These are phyloP conservation scores for Luperina testacea DNA, from an alignment of 2,888 invertebrate species.

Conservation along the genomic window DNA sequence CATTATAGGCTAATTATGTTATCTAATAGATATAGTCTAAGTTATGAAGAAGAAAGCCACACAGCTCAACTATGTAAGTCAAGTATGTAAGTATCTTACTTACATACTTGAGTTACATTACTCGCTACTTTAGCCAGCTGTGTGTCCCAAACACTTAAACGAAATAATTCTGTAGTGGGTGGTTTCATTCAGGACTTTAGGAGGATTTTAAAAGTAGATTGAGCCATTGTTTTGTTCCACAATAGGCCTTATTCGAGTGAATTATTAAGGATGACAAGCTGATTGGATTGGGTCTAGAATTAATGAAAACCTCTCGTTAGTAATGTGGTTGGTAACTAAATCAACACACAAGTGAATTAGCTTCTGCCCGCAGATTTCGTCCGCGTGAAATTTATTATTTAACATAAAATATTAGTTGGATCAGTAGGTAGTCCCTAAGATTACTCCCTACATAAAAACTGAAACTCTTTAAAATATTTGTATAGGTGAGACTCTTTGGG, in stretches of 20 bases:
- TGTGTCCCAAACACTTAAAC: constrained; percentile 34
- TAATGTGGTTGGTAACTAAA: not conserved
- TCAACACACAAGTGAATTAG: not conserved
- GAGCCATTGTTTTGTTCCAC: constrained; percentile 48
- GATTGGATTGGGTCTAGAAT: constrained; percentile 30
- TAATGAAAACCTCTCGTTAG: constrained; percentile 15
- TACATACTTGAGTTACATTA: not conserved
- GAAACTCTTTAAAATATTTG: no score
- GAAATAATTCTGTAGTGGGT: constrained; percentile 50
- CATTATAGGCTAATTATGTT: no score
- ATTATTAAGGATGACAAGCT: constrained; percentile 21
- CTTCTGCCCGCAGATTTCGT: no score
- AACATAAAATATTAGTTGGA: no score
- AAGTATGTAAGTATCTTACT: no score
- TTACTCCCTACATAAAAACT: no score
- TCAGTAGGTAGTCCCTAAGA: no score
- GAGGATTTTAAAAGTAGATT: constrained; percentile 59
- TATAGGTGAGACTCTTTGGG: no score
- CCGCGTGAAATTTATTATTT: no score
- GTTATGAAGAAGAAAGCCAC: no score
- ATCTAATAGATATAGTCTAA: no score
- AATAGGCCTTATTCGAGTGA: constrained; percentile 37
- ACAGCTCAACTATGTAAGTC: no score
- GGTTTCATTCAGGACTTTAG: constrained; percentile 37
- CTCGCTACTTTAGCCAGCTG: not conserved